Conservation (phyloP, 2,888 invertebrate species). For the Hemistola chrysoprasaria region DNA sequence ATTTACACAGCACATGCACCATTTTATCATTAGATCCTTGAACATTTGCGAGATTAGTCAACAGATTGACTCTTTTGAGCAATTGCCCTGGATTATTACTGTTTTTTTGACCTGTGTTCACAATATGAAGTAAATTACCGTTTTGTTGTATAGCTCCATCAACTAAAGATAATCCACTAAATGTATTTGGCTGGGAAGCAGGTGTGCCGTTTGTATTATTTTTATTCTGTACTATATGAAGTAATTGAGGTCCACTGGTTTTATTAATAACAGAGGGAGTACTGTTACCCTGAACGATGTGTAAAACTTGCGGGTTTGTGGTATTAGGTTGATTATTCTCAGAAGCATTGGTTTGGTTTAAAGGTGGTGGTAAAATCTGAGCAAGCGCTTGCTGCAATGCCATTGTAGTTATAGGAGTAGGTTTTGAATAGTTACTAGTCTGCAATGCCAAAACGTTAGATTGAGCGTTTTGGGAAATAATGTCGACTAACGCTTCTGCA, state of each 20-base stretch:
- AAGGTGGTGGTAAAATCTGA: constrained; percentile 70
- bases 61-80: constrained; percentile 73
- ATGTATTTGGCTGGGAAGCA: constrained; percentile 52
- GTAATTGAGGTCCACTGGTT: constrained; percentile 62
- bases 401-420: constrained; percentile 64
- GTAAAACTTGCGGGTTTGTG: constrained; percentile 64
- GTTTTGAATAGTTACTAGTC: constrained; percentile 56
- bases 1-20: constrained; percentile 85
- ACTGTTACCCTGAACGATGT: constrained; percentile 75
- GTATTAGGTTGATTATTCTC: constrained; percentile 50
- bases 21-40: constrained; percentile 77
- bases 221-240: constrained; percentile 77
- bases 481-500: constrained; percentile 73
- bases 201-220: constrained; percentile 48
- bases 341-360: constrained; percentile 56
- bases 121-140: constrained; percentile 74
- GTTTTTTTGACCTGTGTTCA: constrained; percentile 70
- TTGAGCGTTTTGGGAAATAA: constrained; percentile 76
- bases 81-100: constrained; percentile 61
- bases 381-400: constrained; percentile 74
- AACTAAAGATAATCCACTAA: constrained; percentile 67
- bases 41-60: constrained; percentile 71
- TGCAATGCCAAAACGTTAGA: constrained; percentile 48
- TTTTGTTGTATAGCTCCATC: constrained; percentile 70
- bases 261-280: constrained; percentile 64